phyloP scores from a whole-genome alignment of 2,113 vertebrate genomes.

The Callithrix jacchus region DNA sequence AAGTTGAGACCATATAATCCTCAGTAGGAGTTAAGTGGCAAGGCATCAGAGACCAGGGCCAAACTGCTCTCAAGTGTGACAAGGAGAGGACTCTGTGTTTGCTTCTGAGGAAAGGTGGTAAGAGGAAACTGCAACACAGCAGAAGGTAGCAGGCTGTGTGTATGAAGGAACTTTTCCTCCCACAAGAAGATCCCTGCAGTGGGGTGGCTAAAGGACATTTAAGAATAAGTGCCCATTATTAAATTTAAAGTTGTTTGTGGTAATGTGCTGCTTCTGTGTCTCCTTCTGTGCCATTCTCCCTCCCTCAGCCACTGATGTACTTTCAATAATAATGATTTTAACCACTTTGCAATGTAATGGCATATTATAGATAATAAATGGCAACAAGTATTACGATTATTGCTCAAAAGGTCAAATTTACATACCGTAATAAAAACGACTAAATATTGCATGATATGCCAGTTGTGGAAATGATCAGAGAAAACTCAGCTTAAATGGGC shows the following conservation, averaged over 20 bases:
- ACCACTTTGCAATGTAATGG: background rate
- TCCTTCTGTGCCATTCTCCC: background rate
- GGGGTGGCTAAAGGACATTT: background rate
- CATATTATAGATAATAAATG: background rate
- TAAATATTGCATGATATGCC: background rate
- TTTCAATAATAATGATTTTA: constrained; percentile 4
- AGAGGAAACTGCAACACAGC: background rate
- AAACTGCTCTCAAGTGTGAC: background rate
- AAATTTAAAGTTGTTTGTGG: background rate
- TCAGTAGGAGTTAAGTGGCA: background rate
- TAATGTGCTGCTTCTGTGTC: background rate
- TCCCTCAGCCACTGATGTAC: background rate
- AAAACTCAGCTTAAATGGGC: background rate
- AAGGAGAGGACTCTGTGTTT: background rate
- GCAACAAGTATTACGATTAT: background rate
- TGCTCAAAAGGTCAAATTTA: background rate
- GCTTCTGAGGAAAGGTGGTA: background rate
- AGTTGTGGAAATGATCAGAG: background rate
- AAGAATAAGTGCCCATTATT: background rate
- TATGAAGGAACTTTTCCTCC: background rate
- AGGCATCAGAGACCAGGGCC: background rate
- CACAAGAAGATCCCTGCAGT: background rate
- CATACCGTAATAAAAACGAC: constrained; percentile 12
- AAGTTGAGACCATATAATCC: background rate
- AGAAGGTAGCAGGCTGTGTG: background rate